Base-by-base conservation (phyloP, 2,888 invertebrate species). In the Nymphalis urticae region DNA sequence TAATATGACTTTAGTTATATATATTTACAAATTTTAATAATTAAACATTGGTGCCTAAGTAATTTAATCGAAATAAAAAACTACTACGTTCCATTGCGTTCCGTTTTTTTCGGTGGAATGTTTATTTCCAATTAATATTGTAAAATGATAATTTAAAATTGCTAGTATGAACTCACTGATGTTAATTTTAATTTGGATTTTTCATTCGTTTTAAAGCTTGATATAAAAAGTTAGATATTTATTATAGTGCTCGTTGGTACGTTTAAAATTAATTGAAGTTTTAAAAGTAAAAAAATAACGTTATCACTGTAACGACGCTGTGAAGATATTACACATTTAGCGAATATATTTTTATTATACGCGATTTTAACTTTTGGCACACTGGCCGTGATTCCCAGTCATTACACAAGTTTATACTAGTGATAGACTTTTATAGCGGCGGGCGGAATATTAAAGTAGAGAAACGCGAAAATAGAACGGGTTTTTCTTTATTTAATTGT, bases 291-390 rank as follows among this genome's bases (percentile, higher is more conserved):
- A 53, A 21, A 53, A 53, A 53, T 19, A 53, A 53, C 27, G 24
- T 13, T 53, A 24, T 53, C 16, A 16, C 24, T 24, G 24, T 16
- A 2, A 51, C 19, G 2, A 42, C 42, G 42, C 42, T 42, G 16
- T 9, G 21, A 19, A 53, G 53, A 53, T 53, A 27, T 53, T 27
- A 24, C 13, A 53, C 53, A 53, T 27, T 53, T 53, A 53, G 53
- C 24, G 27, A 9, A 53, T 53, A 53, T 53, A 53, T 53, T 53
- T 51, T 53, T 53, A 53, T 53, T 53, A 53, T 53, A 53, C 24
- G 27, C 53, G 53, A 27, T 53, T 53, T 19, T 24, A 53, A 53
- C 53, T 53, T 53, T 53, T 53, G 53, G 53, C 53, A 53, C 53
- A 53, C 53, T 53, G 24, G 19, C 53, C 19, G 53, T 53, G 53